Percentiles rank a stretch among this genome's conserved stretches.
Conservation (phyloP, 2,113 vertebrate species). For the Semnornis frantzii region DNA sequence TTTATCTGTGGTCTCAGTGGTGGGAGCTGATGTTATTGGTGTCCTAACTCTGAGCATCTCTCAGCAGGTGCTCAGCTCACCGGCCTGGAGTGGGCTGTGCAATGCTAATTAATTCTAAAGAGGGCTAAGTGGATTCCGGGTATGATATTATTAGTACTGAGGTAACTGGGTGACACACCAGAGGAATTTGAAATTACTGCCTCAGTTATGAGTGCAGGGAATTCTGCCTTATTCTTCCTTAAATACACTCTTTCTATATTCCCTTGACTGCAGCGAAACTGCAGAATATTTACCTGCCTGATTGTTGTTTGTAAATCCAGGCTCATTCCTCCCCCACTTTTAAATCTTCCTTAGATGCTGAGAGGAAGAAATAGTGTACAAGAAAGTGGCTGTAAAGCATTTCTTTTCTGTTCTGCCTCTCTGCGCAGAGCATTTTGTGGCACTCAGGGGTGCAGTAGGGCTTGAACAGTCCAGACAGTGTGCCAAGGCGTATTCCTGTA, state of each 20-base stretch:
- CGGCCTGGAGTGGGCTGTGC: accelerated
- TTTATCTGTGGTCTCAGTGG: background rate
- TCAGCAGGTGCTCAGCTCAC: background rate
- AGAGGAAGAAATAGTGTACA: constrained; percentile 20
- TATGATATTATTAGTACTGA: background rate
- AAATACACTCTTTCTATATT: background rate
- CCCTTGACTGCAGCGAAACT: constrained; percentile 23
- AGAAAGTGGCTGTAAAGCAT: constrained; percentile 44
- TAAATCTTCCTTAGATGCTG: constrained; percentile 10
- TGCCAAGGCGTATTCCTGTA: constrained; percentile 38
- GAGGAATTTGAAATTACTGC: background rate
- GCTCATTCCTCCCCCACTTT: background rate
- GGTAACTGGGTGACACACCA: background rate
- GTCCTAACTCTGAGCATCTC: background rate
- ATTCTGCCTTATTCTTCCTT: background rate
- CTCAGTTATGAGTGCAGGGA: background rate
- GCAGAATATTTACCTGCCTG: constrained; percentile 52
- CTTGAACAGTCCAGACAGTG: constrained; percentile 56
- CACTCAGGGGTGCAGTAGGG: constrained; percentile 41
- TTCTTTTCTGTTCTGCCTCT: constrained; percentile 30
- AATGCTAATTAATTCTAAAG: background rate
- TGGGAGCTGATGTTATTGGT: background rate
- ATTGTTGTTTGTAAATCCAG: constrained; percentile 59
- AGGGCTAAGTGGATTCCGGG: background rate
- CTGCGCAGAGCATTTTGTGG: constrained; percentile 29